Percentiles rank a stretch among this genome's conserved stretches.
These are phyloP conservation scores for Porites cylindrica DNA, from an alignment of 92 coral and sea anemone species.

Conservation along the genomic window DNA sequence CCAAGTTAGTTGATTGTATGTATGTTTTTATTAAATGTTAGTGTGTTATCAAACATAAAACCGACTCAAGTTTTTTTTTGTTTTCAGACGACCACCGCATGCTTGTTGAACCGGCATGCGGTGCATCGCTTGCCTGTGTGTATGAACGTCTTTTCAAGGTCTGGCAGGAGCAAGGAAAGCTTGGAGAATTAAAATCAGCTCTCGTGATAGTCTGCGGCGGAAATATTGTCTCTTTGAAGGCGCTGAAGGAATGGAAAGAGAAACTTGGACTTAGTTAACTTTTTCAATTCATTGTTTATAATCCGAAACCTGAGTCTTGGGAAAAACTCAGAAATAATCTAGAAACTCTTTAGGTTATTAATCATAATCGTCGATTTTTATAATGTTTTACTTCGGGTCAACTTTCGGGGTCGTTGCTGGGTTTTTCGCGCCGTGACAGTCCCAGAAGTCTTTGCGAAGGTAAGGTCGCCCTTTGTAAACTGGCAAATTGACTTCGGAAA, in stretches of 20 bases:
- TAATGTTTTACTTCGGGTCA: too few relatives aligned
- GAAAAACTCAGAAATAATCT: background rate
- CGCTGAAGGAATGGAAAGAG: conserved; percentile 81
- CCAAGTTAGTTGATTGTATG: background rate
- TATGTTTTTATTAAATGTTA: too few relatives aligned
- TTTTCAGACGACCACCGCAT: conserved; percentile 86
- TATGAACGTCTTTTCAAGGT: conserved; percentile 67
- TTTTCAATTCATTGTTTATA: background rate
- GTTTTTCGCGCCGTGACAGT: too few relatives aligned
- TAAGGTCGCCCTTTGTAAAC: too few relatives aligned
- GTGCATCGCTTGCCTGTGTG: conserved; percentile 87
- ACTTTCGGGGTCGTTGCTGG: too few relatives aligned
- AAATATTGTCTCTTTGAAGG: conserved; percentile 79
- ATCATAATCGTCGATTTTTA: too few relatives aligned
- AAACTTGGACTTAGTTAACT: conserved; percentile 33
- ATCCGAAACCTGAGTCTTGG: background rate
- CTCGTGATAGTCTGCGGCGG: conserved; percentile 98
- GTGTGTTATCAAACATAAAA: too few relatives aligned
- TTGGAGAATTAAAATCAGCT: conserved; percentile 68
- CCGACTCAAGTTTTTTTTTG: background rate
- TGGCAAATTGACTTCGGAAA: too few relatives aligned
- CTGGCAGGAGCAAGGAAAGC: conserved; percentile 80
- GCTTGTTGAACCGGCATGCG: conserved; percentile 96
- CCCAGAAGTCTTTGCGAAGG: too few relatives aligned
- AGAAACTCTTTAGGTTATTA: too few relatives aligned